Evolutionary conservation across 2,113 vertebrate genomes (phyloP).

Genomic region (Spermophilus dauricus): DNA sequence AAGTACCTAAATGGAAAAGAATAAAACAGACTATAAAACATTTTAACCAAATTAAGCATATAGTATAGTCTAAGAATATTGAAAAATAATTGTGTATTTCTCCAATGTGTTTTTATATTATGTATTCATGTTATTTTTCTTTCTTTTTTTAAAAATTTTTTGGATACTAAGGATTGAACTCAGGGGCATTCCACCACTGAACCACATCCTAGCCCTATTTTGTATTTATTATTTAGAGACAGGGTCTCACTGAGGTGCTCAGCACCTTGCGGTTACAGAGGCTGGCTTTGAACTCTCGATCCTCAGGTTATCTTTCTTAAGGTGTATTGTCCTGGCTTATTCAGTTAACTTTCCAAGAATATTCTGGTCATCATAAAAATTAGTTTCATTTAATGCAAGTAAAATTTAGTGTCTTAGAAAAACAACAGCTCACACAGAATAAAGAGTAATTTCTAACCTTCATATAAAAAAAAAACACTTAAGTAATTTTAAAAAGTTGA

Average conservation of each 20-base stretch:
- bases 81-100: constrained; percentile 2
- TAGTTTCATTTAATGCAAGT: constrained; percentile 53
- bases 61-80: constrained; percentile 23
- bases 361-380: constrained; percentile 41
- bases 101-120: constrained; percentile 33
- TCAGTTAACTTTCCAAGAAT: background rate
- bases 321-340: background rate
- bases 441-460: constrained; percentile 47
- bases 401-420: constrained; percentile 52
- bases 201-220: no score
- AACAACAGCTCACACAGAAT: constrained; percentile 30
- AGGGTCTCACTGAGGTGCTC: no score
- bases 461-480: background rate
- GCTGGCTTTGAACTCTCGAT: no score
- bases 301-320: background rate
- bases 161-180: no score
- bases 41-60: background rate
- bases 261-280: no score
- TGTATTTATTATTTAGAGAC: no score
- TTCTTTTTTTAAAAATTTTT: no score
- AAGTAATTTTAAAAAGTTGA: background rate
- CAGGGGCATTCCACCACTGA: no score
- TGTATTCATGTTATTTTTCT: background rate
- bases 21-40: background rate
- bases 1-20: constrained; percentile 27